Conservation (phyloP, 2,797 vertebrate genomes). For the Lacerta agilis region DNA sequence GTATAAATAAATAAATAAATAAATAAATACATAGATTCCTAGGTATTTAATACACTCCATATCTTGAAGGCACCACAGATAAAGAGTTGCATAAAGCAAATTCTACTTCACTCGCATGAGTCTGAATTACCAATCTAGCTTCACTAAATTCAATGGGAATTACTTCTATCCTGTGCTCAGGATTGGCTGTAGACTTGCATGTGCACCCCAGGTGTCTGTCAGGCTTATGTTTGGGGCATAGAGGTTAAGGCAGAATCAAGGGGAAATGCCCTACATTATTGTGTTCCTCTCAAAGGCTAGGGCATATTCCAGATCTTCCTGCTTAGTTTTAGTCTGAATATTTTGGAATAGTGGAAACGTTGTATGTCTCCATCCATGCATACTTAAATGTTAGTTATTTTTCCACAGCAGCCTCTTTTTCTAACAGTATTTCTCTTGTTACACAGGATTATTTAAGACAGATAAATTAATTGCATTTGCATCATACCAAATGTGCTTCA, state of each 20-base stretch:
- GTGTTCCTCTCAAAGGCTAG: background rate
- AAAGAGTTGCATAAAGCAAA: background rate
- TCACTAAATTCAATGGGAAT: background rate
- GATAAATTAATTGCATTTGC: conserved; percentile 43
- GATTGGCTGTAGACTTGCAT: background rate
- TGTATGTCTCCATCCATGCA: background rate
- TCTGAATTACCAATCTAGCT: background rate
- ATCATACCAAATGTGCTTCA: conserved; percentile 41
- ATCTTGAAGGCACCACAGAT: background rate
- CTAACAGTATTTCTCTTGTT: conserved; percentile 14
- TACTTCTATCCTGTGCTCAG: background rate
- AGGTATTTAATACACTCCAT: background rate
- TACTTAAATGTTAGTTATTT: background rate
- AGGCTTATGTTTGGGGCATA: background rate
- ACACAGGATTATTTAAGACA: conserved; percentile 21
- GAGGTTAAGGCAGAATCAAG: background rate
- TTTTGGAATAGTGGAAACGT: background rate
- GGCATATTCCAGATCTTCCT: background rate
- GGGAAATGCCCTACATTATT: background rate
- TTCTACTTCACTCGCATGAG: background rate
- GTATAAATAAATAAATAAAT: too few relatives aligned
- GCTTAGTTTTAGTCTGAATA: background rate
- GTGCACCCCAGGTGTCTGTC: background rate
- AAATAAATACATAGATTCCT: background rate
- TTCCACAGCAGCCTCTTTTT: background rate